These are phyloP conservation scores for Macropodus opercularis DNA, from an alignment of 2,797 vertebrate species.

Conservation along the genomic window DNA sequence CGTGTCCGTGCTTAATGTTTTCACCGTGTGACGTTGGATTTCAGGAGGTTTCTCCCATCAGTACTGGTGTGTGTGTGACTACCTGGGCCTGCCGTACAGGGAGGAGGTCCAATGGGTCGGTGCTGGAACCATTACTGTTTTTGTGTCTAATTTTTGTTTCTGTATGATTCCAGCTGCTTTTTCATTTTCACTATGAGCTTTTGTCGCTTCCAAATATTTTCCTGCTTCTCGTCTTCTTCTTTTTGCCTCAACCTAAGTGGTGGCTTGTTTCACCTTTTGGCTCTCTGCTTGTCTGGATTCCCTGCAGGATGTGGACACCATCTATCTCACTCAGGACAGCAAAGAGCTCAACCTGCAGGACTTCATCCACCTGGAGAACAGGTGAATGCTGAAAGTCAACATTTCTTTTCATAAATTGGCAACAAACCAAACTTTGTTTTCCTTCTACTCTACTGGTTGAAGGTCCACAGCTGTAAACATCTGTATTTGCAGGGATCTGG, in stretches of 20 bases:
- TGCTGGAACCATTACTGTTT: constrained; percentile 18
- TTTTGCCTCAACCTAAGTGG: no score
- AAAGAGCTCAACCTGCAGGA: constrained; percentile 94
- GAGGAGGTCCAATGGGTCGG: constrained; percentile 98
- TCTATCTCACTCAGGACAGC: constrained; percentile 96
- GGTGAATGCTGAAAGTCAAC: no score
- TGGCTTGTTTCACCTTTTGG: no score
- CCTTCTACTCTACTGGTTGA: no score
- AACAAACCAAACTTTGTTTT: no score
- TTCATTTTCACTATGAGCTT: no score
- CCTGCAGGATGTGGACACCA: constrained; percentile 94
- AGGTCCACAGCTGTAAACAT: no score
- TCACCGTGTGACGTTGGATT: constrained; percentile 1
- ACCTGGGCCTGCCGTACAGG: constrained; percentile 89
- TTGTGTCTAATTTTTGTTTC: no score
- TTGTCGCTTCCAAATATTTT: no score
- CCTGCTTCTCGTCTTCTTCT: no score
- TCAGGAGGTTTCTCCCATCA: constrained; percentile 95
- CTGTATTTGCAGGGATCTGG: constrained; percentile 93
- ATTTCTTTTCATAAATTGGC: no score
- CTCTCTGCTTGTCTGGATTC: neutral
- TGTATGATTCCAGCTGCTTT: neutral
- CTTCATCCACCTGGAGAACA: constrained; percentile 95
- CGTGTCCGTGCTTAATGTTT: neutral
- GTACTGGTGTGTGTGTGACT: constrained; percentile 93